Evolutionary conservation across 2,113 vertebrate species (phyloP), one percentile per base, ranked within the genome.

Genomic region (Maccullochella peelii): DNA sequence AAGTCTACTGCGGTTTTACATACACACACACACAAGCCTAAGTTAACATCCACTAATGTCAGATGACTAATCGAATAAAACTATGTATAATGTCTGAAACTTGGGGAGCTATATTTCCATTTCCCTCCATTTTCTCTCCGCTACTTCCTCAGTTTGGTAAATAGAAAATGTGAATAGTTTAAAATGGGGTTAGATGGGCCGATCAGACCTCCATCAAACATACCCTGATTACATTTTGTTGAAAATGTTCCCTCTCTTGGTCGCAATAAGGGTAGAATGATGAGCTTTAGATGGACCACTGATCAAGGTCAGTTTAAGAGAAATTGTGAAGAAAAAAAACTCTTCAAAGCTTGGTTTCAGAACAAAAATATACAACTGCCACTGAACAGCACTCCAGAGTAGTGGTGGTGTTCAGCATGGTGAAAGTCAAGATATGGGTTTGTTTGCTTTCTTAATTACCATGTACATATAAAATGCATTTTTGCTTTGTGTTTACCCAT

Each of bases 11-110:
- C 4, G 21, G 65, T 67, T 80, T 74, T 25, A 50, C 12, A 38
- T 27, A 4, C 12, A 27, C 18, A 70, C 66, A 30, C 8, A 5
- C 55, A 33, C n/a, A 0, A n/a, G 44, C 30, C 10, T 3, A 58
- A 49, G 67, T 80, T 80, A 77, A 55, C 49, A 77, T 66, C 36
- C 57, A 59, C 21, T 20, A 14, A 42, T 16, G 33, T 69, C 50
- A 42, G 65, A 78, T 75, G 70, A 86, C 89, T 85, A 84, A 73
- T 77, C 40, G n/a, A 80, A 74, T 74, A 72, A 68, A 83, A 74
- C 49, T 20, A 33, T 70, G 72, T 38, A 18, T 73, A 70, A 77
- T 50, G 66, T 81, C 42, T 86, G 23, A 79, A 76, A 36, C 40
- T 66, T 71, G 21, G 20, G 20, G 44, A 62, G 58, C 8, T 40